Evolutionary conservation across 2,888 invertebrate genomes (phyloP).

Genomic region (Colostygia pectinataria): DNA sequence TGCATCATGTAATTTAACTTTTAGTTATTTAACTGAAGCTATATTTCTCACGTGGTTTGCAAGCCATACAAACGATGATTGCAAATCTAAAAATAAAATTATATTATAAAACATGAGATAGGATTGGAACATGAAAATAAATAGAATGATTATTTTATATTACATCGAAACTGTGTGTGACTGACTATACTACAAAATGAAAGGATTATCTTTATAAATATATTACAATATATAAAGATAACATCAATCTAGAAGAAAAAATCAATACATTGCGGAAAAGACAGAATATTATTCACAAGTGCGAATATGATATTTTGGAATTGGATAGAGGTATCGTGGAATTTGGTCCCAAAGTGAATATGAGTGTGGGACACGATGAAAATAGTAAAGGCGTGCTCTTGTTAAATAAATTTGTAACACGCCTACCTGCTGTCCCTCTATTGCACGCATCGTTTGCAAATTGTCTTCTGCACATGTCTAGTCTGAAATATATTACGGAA

Average conservation of each 20-base stretch:
- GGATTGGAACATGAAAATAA: conserved; percentile 31
- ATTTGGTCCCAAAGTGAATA: conserved; percentile 59
- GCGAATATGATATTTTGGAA: conserved; percentile 67
- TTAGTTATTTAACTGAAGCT: conserved; percentile 20
- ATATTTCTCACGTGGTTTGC: conserved; percentile 30
- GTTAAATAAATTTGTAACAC: conserved; percentile 66
- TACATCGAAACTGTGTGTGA: conserved; percentile 23
- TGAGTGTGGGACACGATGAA: conserved; percentile 68
- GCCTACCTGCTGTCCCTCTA: conserved; percentile 98
- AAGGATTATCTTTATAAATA: conserved; percentile 26
- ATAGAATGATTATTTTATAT: conserved; percentile 34
- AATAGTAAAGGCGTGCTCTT: conserved; percentile 72
- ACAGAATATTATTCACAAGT: conserved; percentile 80
- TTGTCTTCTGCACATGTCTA: conserved; percentile 99
- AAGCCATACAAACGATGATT: conserved; percentile 33
- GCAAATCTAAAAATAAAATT: conserved; percentile 33
- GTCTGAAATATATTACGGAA: conserved; percentile 90
- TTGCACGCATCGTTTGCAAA: conserved; percentile 97
- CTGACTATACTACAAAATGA: conserved; percentile 44
- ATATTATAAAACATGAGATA: conserved; percentile 36
- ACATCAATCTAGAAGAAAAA: conserved; percentile 52
- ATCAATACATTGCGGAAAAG: conserved; percentile 56
- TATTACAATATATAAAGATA: conserved; percentile 29
- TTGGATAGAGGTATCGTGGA: conserved; percentile 57
- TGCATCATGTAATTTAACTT: conserved; percentile 19